Evolutionary conservation across 2,797 vertebrate species (phyloP).

Genomic region (Danio tinwini): DNA sequence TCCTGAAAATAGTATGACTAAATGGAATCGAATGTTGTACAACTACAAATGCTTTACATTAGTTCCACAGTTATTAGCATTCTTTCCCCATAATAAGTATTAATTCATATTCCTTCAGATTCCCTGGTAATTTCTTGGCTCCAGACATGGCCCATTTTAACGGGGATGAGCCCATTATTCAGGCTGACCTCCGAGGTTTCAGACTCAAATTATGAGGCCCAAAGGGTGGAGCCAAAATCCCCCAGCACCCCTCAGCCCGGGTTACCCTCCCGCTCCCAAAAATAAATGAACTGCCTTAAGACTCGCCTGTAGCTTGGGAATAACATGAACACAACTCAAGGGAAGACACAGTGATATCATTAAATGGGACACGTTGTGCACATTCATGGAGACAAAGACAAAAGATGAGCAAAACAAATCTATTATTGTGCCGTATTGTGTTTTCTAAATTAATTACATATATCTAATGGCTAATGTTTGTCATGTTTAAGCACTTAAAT

Average conservation of each 20-base stretch:
- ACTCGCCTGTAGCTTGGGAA: constrained; percentile 33
- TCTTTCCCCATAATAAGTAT: not conserved
- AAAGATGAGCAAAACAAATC: constrained; percentile 12
- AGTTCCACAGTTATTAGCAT: not conserved
- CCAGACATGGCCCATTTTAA: constrained; percentile 53
- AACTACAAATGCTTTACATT: not conserved
- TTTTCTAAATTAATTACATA: constrained; percentile 54
- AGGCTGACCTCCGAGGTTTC: constrained; percentile 49
- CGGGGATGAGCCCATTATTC: constrained; percentile 53
- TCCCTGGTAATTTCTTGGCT: constrained; percentile 24
- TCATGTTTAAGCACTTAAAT: constrained; percentile 23
- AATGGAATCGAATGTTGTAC: not conserved
- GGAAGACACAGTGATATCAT: constrained; percentile 8
- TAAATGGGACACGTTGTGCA: constrained; percentile 49
- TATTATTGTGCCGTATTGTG: constrained; percentile 26
- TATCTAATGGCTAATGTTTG: constrained; percentile 31
- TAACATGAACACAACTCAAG: constrained; percentile 24
- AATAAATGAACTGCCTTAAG: constrained; percentile 54
- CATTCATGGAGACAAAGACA: constrained; percentile 8
- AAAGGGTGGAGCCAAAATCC: constrained; percentile 48
- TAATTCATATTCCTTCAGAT: constrained; percentile 22
- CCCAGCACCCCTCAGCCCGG: constrained; percentile 33
- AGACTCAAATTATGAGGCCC: constrained; percentile 52
- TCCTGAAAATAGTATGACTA: not conserved
- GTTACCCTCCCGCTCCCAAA: constrained; percentile 32